Base-by-base conservation (phyloP, 2,888 invertebrate species). In the Caenorhabditis doughertyi region DNA sequence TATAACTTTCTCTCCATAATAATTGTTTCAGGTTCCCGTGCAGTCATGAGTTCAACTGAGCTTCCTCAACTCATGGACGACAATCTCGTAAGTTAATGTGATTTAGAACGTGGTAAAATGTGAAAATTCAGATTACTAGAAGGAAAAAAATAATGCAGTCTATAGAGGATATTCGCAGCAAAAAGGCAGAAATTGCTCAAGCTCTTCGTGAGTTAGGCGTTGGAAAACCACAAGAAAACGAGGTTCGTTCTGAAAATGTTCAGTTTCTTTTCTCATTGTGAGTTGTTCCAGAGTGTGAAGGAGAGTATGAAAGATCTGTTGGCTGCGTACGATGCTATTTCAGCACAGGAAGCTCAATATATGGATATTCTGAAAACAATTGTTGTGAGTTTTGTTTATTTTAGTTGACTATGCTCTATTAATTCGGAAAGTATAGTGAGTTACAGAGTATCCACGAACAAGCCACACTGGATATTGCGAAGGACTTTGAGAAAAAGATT, bases 291-390 rank as follows among this genome's bases (percentile, higher is more conserved):
- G 84, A 65, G 85, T 7, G 85, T 87, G 29, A 86, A 84, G 76
- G 82, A 62, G 7, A 55, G 87, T 67, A 86, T 90, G 65, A 82
- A 56, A 16, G 79, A 88, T 32, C 72, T 90, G 21, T 56, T 90
- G 42, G 81, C 81, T 0, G 85, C 90, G 0, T 90, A 76, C 70
- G 89, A 90, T 65, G 76, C 71, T 16, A 82, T 90, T 58, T 84
- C 84, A 0, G 71, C 29, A 8, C 90, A 90, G 53, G 90, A 90
- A 53, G 84, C 85, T 4, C 88, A 90, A 56, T 90, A 91, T 67
- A 68, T 89, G 71, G 74, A 81, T 7, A 83, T 90, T 44, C 65
- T 90, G 73, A 84, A 86, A 55, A 85, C 85, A 85, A 65, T 68
- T 73, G 72, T 76, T 16, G 44, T 71, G 16, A 49, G 49, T 35